These are phyloP conservation scores for Notothenia coriiceps DNA, from an alignment of 2,113 vertebrate genomes.

Conservation along the genomic window DNA sequence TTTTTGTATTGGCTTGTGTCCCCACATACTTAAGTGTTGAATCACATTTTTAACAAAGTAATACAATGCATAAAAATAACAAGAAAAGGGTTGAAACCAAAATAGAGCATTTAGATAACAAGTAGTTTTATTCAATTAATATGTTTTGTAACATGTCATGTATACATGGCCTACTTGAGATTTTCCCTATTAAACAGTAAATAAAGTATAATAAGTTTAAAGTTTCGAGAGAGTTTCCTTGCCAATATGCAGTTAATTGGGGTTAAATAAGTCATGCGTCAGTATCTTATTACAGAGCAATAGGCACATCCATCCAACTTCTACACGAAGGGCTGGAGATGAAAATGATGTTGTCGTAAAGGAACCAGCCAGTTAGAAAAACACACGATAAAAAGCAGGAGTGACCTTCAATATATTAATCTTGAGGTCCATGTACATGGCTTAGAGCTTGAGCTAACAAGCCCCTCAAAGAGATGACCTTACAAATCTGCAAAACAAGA, in stretches of 20 bases:
- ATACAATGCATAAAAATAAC: no score
- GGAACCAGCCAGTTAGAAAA: not conserved
- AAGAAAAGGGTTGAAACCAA: no score
- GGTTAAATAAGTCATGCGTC: not conserved
- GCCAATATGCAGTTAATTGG: not conserved
- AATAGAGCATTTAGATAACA: not conserved
- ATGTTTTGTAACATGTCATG: not conserved
- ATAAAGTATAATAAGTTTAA: rapidly evolving
- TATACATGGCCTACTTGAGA: not conserved
- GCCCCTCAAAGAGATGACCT: not conserved
- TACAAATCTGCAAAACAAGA: not conserved
- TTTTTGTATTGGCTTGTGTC: not conserved
- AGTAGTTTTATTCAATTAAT: not conserved
- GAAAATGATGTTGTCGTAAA: not conserved
- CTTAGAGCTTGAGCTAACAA: not conserved
- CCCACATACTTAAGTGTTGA: not conserved
- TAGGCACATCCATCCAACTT: not conserved
- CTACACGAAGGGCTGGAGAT: not conserved
- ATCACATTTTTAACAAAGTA: not conserved
- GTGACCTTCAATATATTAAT: not conserved
- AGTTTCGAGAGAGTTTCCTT: not conserved
- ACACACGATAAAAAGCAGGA: not conserved
- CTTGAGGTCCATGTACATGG: not conserved
- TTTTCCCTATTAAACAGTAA: not conserved
- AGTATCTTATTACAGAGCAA: constrained; percentile 48